phyloP scores from a whole-genome alignment of 1,140 invertebrate species.

The Rhynchophorus ferrugineus region DNA sequence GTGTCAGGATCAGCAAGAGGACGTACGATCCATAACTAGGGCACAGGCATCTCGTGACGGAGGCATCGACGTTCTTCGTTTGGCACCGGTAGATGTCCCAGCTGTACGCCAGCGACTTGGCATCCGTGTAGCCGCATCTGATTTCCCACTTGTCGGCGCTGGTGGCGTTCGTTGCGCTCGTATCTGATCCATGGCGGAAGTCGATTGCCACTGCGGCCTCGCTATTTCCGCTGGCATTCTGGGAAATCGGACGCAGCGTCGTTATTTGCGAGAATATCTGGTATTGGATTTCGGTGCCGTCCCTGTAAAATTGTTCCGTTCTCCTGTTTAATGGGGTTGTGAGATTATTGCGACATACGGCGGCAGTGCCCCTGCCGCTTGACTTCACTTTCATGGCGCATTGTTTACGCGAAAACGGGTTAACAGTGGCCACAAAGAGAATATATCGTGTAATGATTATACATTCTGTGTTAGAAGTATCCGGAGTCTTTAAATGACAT shows the following conservation, averaged over 20 bases:
- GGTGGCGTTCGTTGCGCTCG: slow-evolving; percentile 8
- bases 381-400: too few species aligned
- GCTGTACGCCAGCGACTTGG: slow-evolving; percentile 32
- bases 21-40: slow-evolving; percentile 42
- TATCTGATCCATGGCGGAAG: slow-evolving; percentile 28
- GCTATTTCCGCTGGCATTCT: slow-evolving; percentile 3
- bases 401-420: too few species aligned
- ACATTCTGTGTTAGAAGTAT: too few species aligned
- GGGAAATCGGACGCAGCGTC: slow-evolving; percentile 7
- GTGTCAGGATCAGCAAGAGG: slow-evolving; percentile 9
- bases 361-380: too few species aligned
- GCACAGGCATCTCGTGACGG: slow-evolving; percentile 50
- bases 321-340: background rate
- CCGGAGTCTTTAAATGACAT: too few species aligned
- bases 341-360: too few species aligned
- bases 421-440: too few species aligned
- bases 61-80: slow-evolving; percentile 43
- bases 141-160: slow-evolving; percentile 42
- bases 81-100: slow-evolving; percentile 50
- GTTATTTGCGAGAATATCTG: slow-evolving; percentile 55
- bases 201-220: slow-evolving; percentile 35
- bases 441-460: too few species aligned
- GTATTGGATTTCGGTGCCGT: slow-evolving; percentile 58
- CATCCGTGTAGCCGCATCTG: slow-evolving; percentile 45
- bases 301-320: slow-evolving; percentile 40